Conservation (phyloP, 2,113 vertebrate genomes). For the Deroptyus accipitrinus region DNA sequence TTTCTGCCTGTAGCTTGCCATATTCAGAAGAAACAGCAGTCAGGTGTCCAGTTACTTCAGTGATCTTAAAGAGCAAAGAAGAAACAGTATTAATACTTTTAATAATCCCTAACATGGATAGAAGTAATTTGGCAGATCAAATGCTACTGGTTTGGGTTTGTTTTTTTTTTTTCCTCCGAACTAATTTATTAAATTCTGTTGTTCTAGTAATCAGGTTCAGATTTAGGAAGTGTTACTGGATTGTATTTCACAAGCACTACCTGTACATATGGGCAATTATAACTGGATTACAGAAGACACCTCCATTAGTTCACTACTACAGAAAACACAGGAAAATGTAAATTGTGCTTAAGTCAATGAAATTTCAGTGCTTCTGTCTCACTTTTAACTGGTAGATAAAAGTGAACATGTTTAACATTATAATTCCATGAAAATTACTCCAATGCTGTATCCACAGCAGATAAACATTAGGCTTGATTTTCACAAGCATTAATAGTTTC, state of each 20-base stretch:
- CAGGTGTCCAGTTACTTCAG: constrained; percentile 10
- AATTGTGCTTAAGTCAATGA: neutral
- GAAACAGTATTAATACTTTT: neutral
- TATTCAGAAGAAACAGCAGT: neutral
- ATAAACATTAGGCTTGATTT: neutral
- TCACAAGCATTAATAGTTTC: neutral
- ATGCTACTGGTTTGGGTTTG: neutral
- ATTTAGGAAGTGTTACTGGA: neutral
- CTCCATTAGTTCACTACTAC: neutral
- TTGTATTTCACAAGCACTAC: neutral
- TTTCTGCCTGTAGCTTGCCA: neutral
- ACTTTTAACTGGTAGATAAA: neutral
- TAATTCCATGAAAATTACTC: neutral
- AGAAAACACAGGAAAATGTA: neutral
- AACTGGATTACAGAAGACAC: neutral
- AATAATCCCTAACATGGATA: neutral
- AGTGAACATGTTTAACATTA: neutral
- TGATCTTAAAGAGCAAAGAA: constrained; percentile 30
- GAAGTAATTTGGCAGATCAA: neutral
- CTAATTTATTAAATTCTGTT: neutral
- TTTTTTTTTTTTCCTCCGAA: neutral
- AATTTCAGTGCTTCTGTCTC: neutral
- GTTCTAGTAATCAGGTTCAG: neutral
- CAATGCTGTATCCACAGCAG: neutral
- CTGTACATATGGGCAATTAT: neutral